Evolutionary conservation across 2,113 vertebrate species (phyloP).

Genomic region (Riparia riparia): DNA sequence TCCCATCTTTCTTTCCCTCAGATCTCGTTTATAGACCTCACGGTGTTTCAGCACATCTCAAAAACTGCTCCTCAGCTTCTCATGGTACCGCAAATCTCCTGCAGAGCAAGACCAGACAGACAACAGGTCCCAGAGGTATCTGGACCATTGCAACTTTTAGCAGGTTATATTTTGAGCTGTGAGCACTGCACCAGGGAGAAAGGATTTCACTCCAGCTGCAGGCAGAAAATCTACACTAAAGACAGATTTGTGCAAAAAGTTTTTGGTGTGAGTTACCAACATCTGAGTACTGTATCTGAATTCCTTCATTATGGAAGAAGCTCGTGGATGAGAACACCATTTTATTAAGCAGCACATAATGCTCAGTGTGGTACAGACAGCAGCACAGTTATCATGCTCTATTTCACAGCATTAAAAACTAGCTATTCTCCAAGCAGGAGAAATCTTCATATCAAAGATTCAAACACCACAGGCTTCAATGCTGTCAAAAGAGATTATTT

Average conservation of each 20-base stretch:
- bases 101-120: background rate
- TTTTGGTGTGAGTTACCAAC: background rate
- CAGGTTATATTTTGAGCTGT: background rate
- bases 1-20: background rate
- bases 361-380: background rate
- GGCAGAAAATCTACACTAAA: background rate
- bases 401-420: conserved; percentile 36
- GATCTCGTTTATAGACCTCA: background rate
- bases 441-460: conserved; percentile 37
- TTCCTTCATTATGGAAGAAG: background rate
- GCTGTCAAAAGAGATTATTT: background rate
- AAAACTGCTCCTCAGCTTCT: background rate
- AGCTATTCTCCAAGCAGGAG: background rate
- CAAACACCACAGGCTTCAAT: background rate
- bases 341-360: background rate
- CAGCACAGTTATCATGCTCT: conserved; percentile 31
- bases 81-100: background rate
- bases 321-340: background rate
- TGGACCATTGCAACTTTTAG: background rate
- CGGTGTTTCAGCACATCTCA: background rate
- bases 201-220: background rate
- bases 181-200: background rate
- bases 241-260: background rate
- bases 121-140: background rate
- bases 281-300: background rate